These are phyloP conservation scores for Rhinichthys osculus DNA, from an alignment of 2,797 vertebrate genomes.

Conservation along the genomic window DNA sequence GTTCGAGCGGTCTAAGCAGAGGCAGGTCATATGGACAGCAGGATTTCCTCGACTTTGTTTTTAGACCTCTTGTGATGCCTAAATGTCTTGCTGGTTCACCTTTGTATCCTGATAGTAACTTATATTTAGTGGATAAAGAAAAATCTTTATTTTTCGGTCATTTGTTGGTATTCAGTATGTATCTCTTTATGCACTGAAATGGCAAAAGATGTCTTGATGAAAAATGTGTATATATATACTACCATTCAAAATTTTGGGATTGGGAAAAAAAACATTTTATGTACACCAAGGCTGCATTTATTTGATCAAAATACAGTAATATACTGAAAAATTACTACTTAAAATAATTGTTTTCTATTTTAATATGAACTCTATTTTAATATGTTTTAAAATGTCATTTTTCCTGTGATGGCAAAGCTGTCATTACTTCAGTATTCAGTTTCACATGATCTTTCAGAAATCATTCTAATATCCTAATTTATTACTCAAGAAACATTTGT, in stretches of 20 bases:
- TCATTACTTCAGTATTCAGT: not conserved
- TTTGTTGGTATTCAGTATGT: not conserved
- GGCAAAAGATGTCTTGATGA: too few species aligned
- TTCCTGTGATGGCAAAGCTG: not conserved
- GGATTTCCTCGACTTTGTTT: conserved; percentile 7
- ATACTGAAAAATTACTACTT: not conserved
- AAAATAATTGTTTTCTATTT: not conserved
- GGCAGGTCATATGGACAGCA: conserved; percentile 10
- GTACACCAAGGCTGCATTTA: not conserved
- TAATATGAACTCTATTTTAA: not conserved
- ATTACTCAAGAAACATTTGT: not conserved
- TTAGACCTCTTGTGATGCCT: not conserved
- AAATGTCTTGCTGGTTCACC: not conserved
- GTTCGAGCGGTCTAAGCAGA: not conserved
- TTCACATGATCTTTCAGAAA: not conserved
- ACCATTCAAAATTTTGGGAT: not conserved
- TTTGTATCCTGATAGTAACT: not conserved
- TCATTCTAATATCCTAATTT: not conserved
- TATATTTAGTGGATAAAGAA: not conserved
- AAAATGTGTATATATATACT: not conserved
- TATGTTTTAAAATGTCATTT: not conserved
- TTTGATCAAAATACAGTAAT: not conserved
- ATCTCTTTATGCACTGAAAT: not conserved
- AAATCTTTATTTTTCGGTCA: not conserved
- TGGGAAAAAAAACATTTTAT: too few species aligned